Percentiles rank a stretch among this genome's conserved stretches.
These are phyloP conservation scores for Netelia virgata DNA, from an alignment of 2,888 invertebrate genomes.

Conservation along the genomic window DNA sequence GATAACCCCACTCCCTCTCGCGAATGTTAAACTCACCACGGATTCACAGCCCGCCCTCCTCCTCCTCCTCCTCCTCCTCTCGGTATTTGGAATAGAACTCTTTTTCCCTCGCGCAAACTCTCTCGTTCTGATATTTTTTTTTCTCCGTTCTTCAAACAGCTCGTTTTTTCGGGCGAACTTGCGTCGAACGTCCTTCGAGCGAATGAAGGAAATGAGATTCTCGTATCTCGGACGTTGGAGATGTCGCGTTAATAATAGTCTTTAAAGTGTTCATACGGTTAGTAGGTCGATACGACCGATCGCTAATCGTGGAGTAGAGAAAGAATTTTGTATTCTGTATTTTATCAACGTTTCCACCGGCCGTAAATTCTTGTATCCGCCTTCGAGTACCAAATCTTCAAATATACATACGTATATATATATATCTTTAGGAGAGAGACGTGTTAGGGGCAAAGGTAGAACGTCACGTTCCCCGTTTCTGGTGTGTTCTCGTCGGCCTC, in stretches of 20 bases:
- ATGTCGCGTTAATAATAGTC: no score
- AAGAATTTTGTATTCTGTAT: constrained; percentile 5
- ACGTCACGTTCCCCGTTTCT: constrained; percentile 79
- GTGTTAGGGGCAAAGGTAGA: constrained; percentile 74
- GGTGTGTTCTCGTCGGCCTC: constrained; percentile 72
- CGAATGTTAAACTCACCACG: constrained; percentile 82
- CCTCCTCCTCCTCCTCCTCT: constrained; percentile 28
- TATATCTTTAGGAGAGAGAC: constrained; percentile 36
- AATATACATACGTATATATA: constrained; percentile 22
- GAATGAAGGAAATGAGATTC: no score
- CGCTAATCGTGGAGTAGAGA: not conserved
- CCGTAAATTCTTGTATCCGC: no score
- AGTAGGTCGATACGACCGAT: not conserved
- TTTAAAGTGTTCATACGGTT: no score
- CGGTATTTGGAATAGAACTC: constrained; percentile 52
- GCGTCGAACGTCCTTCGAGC: no score
- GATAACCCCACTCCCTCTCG: constrained; percentile 45
- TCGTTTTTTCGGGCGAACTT: not conserved
- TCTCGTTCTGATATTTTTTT: not conserved
- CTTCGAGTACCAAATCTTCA: constrained; percentile 75
- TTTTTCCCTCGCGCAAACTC: constrained; percentile 40
- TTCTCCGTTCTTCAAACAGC: not conserved
- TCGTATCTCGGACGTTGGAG: no score
- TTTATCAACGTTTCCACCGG: constrained; percentile 10
- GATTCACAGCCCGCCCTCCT: constrained; percentile 40